phyloP scores from a whole-genome alignment of 2,113 vertebrate genomes.

The Chamaea fasciata region DNA sequence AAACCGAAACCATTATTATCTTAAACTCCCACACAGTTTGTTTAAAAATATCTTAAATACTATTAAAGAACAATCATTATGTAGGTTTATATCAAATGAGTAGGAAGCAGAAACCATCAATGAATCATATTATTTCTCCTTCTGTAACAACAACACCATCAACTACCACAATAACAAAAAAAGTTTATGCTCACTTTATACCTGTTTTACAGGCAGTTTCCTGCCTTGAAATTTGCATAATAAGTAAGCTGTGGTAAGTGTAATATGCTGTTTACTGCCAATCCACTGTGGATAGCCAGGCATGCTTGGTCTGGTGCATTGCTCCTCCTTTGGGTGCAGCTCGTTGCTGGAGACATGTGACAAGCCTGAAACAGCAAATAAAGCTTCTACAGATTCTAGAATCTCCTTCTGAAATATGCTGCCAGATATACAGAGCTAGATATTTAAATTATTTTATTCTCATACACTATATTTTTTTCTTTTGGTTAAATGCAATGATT shows the following conservation, averaged over 20 bases:
- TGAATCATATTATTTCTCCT: slow-evolving; percentile 47
- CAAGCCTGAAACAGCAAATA: background rate
- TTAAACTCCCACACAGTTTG: slow-evolving; percentile 52
- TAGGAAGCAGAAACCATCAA: slow-evolving; percentile 46
- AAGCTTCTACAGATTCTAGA: background rate
- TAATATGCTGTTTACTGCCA: background rate
- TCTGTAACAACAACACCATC: background rate
- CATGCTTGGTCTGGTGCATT: background rate
- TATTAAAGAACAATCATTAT: slow-evolving; percentile 58
- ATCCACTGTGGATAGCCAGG: background rate
- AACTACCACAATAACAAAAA: background rate
- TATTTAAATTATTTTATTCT: background rate
- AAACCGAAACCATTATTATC: slow-evolving; percentile 30
- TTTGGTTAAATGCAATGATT: background rate
- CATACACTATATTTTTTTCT: background rate
- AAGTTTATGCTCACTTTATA: background rate
- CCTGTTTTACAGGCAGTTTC: slow-evolving; percentile 27
- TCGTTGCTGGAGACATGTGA: background rate
- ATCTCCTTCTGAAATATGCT: background rate
- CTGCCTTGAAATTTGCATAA: slow-evolving; percentile 25
- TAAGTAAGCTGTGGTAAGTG: background rate
- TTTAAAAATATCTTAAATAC: slow-evolving; percentile 64
- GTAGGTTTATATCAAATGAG: slow-evolving; percentile 29
- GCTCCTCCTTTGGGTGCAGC: background rate
- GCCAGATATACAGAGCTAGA: background rate